Conservation (phyloP, 2,888 invertebrate genomes). For the Stenotaenia linearis region DNA sequence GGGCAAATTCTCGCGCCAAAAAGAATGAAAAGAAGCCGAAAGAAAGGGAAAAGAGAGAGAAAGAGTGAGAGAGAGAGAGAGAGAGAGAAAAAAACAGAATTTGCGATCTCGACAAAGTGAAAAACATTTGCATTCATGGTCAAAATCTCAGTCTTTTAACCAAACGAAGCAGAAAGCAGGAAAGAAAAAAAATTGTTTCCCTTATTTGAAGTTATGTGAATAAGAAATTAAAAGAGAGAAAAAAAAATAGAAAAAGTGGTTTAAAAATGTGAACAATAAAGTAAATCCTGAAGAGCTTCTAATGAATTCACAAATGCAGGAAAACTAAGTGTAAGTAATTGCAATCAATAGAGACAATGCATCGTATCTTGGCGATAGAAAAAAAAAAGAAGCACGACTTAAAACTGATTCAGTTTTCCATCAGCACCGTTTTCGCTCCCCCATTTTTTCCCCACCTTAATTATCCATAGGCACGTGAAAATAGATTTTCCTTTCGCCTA, state of each 20-base stretch:
- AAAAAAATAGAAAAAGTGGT: neutral
- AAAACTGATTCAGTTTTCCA: slow-evolving; percentile 10
- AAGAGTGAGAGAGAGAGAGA: no score
- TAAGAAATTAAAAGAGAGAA: neutral
- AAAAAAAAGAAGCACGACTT: neutral
- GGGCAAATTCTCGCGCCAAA: slow-evolving; percentile 7
- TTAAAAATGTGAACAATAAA: neutral
- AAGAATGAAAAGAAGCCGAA: neutral
- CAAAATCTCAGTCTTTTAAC: slow-evolving; percentile 14
- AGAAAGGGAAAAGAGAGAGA: neutral
- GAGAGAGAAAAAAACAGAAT: neutral
- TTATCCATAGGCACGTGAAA: slow-evolving; percentile 16
- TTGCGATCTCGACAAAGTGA: slow-evolving; percentile 23
- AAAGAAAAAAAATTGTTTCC: neutral
- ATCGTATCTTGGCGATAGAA: neutral
- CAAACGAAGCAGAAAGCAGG: neutral
- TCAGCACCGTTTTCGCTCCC: neutral
- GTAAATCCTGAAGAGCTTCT: slow-evolving; percentile 12
- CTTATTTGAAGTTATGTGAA: slow-evolving; percentile 1
- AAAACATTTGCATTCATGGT: slow-evolving; percentile 26
- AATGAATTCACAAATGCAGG: slow-evolving; percentile 11
- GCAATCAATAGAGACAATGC: slow-evolving; percentile 20
- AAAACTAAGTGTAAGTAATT: slow-evolving; percentile 23
- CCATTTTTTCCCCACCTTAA: slow-evolving; percentile 10
- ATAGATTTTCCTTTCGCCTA: slow-evolving; percentile 17